Evolutionary conservation across 2,888 invertebrate genomes (phyloP).

Genomic region (Trichacis sp.): DNA sequence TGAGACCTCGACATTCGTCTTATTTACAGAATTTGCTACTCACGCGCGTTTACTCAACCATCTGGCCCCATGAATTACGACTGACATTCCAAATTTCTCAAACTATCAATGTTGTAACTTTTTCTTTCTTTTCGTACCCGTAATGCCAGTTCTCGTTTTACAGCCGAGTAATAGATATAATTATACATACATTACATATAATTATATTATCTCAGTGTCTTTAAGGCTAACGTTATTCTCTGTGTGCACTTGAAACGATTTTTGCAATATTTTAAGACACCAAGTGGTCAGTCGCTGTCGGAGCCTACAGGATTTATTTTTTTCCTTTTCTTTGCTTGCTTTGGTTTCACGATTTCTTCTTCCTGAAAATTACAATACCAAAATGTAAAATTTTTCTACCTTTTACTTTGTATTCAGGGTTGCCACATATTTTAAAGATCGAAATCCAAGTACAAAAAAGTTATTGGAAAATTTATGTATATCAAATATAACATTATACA

Average conservation of each 20-base stretch:
- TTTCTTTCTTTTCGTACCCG: no score
- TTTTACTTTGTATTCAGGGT: no score
- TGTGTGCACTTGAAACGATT: constrained; percentile 65
- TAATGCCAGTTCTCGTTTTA: neutral
- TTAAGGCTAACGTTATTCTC: constrained; percentile 65
- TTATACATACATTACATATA: constrained; percentile 15
- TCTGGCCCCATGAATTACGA: neutral
- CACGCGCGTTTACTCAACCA: constrained; percentile 13
- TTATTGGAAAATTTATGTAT: no score
- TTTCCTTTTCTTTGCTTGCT: constrained; percentile 91
- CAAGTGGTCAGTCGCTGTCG: constrained; percentile 88
- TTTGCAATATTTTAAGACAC: constrained; percentile 66
- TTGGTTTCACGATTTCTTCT: constrained; percentile 91
- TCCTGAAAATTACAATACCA: no score
- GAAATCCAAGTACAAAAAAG: no score
- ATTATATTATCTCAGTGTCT: constrained; percentile 64
- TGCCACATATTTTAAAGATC: no score
- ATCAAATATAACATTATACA: no score
- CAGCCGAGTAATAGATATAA: constrained; percentile 23
- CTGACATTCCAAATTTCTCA: no score
- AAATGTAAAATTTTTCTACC: no score
- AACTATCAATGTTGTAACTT: no score
- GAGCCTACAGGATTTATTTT: constrained; percentile 80
- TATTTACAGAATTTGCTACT: constrained; percentile 21
- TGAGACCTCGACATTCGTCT: constrained; percentile 9